Percentiles rank a stretch among this genome's conserved stretches.
Evolutionary conservation across 64 coral and sea anemone genomes (phyloP).

Genomic region (Montipora capricornis): DNA sequence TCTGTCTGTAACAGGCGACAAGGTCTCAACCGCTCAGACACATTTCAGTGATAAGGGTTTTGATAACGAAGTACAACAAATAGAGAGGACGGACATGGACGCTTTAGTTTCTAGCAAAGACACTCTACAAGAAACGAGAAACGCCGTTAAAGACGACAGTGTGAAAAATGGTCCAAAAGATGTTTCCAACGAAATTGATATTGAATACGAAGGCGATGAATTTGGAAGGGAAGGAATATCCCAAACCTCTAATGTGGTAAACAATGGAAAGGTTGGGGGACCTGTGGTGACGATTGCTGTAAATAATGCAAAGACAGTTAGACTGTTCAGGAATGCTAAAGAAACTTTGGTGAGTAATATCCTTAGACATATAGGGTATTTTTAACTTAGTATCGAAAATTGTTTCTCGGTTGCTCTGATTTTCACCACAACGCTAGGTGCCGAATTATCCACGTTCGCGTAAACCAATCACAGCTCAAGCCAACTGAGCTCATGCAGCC

Average conservation of each 20-base stretch:
- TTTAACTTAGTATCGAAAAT: too few relatives aligned
- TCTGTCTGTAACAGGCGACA: neutral
- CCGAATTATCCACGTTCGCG: too few relatives aligned
- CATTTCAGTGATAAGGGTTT: neutral
- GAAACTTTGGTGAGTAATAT: slow-evolving; percentile 77
- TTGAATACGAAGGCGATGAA: neutral
- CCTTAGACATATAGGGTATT: too few relatives aligned
- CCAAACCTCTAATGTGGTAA: neutral
- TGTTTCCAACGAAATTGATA: neutral
- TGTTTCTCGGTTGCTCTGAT: too few relatives aligned
- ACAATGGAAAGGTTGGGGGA: neutral
- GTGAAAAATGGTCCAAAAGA: neutral
- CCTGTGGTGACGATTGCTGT: neutral
- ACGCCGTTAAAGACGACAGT: neutral
- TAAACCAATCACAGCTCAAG: too few relatives aligned
- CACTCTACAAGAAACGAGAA: neutral
- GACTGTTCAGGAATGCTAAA: slow-evolving; percentile 75
- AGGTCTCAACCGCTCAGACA: neutral
- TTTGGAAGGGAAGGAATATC: neutral
- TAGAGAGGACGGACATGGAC: neutral
- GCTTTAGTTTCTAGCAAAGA: neutral
- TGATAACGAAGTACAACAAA: neutral
- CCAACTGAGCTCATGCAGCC: too few relatives aligned
- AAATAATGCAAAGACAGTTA: slow-evolving; percentile 27
- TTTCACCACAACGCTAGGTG: too few relatives aligned